These are phyloP conservation scores for Phasia obesa DNA, from an alignment of 2,888 invertebrate genomes.

Conservation along the genomic window DNA sequence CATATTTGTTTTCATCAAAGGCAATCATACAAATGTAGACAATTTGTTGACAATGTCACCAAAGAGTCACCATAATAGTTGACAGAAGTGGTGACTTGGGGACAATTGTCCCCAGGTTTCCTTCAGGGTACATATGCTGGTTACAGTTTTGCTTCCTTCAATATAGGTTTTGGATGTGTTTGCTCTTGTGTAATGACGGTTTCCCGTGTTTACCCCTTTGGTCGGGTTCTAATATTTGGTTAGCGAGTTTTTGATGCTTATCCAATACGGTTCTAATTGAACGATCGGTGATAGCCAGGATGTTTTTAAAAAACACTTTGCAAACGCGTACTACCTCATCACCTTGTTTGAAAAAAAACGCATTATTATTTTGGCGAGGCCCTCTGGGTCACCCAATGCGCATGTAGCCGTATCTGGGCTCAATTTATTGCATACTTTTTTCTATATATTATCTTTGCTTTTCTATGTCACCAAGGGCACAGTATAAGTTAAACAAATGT, in stretches of 20 bases:
- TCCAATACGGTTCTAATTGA: conserved; percentile 36
- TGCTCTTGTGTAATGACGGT: conserved; percentile 56
- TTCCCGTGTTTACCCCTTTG: conserved; percentile 65
- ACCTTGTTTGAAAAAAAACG: conserved; percentile 55
- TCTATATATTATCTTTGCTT: conserved; percentile 62
- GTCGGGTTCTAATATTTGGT: conserved; percentile 57
- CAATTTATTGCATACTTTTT: conserved; percentile 59
- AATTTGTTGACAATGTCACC: too few relatives aligned
- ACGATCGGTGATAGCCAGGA: conserved; percentile 39
- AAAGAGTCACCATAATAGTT: too few relatives aligned
- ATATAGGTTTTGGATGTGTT: conserved; percentile 60
- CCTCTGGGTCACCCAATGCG: conserved; percentile 57
- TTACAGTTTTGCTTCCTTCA: conserved; percentile 63
- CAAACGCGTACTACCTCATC: conserved; percentile 58
- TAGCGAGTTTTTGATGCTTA: too few relatives aligned
- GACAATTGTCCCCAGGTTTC: too few relatives aligned
- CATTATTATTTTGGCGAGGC: conserved; percentile 60
- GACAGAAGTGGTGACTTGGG: too few relatives aligned
- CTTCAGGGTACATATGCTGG: conserved; percentile 50
- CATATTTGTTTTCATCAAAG: too few relatives aligned
- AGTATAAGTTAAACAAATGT: conserved; percentile 55
- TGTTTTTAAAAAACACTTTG: conserved; percentile 58
- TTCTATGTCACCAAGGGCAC: conserved; percentile 60
- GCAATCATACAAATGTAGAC: too few relatives aligned
- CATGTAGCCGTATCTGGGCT: conserved; percentile 58